Evolutionary conservation across 2,113 vertebrate species (phyloP).

Genomic region (Gallinago media): DNA sequence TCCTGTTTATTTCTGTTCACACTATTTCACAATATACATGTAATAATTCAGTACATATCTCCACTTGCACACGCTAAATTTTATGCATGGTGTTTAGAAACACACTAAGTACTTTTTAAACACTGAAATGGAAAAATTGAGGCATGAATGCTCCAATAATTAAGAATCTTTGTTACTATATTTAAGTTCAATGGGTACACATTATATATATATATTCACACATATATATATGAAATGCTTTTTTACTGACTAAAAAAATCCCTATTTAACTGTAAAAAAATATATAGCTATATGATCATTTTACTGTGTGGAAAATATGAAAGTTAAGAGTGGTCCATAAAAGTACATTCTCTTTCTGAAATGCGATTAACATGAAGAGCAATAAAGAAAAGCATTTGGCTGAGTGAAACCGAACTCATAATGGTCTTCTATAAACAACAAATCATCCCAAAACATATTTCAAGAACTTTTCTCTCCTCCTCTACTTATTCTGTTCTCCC

Average conservation of each 20-base stretch:
- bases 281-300: not conserved
- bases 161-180: not conserved
- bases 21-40: not conserved
- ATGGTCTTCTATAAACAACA: not conserved
- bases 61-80: not conserved
- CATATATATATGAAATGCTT: not conserved
- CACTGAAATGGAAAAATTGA: not conserved
- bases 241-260: not conserved
- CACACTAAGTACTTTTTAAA: not conserved
- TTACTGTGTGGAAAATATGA: not conserved
- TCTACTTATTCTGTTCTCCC: not conserved
- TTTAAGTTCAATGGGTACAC: not conserved
- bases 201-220: too few species aligned
- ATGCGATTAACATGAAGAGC: not conserved
- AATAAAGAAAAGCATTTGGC: not conserved
- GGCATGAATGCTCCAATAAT: not conserved
- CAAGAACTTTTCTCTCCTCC: not conserved
- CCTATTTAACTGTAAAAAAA: not conserved
- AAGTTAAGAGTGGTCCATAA: not conserved
- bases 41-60: not conserved
- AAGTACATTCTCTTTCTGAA: not conserved
- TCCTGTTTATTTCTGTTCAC: not conserved
- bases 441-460: not conserved
- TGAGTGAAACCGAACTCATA: not conserved
- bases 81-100: not conserved